Percentiles rank a stretch among this genome's conserved stretches.
Evolutionary conservation across 1,140 invertebrate genomes (phyloP).

Genomic region (Drosophila tani): DNA sequence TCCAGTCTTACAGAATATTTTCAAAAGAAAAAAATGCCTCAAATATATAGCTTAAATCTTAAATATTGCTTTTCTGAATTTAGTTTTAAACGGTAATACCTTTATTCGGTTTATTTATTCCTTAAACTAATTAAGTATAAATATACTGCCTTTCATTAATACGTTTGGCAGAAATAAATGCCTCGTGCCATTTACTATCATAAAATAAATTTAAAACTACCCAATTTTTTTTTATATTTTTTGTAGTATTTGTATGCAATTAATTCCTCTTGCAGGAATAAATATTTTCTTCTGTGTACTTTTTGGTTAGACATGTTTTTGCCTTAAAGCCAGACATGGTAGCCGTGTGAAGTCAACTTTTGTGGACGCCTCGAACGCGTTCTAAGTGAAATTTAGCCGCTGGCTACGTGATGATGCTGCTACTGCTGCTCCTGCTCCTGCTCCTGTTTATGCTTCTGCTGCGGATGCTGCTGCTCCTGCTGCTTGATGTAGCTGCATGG

Average conservation of each 20-base stretch:
- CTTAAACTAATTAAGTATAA: too few species aligned
- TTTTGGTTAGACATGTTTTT: constrained; percentile 40
- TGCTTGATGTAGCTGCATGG: constrained; percentile 22
- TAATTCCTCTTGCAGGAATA: not conserved
- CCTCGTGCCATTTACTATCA: too few species aligned
- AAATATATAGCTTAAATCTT: too few species aligned
- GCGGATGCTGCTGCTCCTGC: not conserved
- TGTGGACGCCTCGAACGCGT: constrained; percentile 66
- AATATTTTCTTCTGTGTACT: constrained; percentile 1
- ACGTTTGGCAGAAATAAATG: too few species aligned
- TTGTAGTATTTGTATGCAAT: too few species aligned
- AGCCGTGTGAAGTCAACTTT: constrained; percentile 62
- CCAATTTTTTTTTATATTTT: too few species aligned
- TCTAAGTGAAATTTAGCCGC: constrained; percentile 53
- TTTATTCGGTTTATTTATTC: too few species aligned
- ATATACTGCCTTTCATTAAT: too few species aligned
- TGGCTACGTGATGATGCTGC: constrained; percentile 50
- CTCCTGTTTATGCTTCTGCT: not conserved
- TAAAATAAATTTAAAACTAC: not conserved
- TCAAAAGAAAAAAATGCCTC: too few species aligned
- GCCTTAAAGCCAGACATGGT: constrained; percentile 40
- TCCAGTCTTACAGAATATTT: too few species aligned
- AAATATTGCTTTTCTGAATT: too few species aligned
- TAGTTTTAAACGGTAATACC: too few species aligned
- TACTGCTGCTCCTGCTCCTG: not conserved